Conservation (phyloP, 2,888 invertebrate species). For the Sesia bembeciformis region DNA sequence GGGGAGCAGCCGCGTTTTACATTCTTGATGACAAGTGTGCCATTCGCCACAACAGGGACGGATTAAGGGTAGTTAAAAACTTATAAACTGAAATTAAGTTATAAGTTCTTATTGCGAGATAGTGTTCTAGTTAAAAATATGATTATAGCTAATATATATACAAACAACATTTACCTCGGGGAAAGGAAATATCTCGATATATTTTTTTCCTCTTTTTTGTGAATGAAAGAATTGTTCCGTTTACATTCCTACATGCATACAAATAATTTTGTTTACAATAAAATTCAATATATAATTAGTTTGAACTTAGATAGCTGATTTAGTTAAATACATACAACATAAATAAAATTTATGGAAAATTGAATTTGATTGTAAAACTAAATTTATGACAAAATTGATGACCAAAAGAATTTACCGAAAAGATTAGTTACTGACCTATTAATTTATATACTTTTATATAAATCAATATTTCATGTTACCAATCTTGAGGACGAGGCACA, state of each 20-base stretch:
- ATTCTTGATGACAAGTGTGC: slow-evolving; percentile 68
- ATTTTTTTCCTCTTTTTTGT: too few species aligned
- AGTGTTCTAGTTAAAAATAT: too few species aligned
- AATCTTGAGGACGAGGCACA: neutral
- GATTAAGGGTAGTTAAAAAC: neutral
- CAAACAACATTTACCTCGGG: too few species aligned
- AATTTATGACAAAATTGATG: neutral
- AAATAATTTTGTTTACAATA: neutral
- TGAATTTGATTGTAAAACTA: too few species aligned
- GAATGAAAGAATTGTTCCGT: neutral
- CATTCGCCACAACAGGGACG: slow-evolving; percentile 48
- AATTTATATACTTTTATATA: neutral
- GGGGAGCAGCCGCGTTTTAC: slow-evolving; percentile 55
- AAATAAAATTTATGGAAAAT: too few species aligned
- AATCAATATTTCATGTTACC: neutral
- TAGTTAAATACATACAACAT: too few species aligned
- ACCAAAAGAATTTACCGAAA: neutral
- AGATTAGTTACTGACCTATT: neutral
- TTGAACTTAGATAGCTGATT: too few species aligned
- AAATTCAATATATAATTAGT: too few species aligned
- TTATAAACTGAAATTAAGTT: too few species aligned
- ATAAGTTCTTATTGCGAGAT: too few species aligned
- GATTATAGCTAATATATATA: too few species aligned
- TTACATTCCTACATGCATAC: neutral
- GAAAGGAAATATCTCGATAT: too few species aligned